Conservation (phyloP, 2,113 vertebrate genomes). For the Nesogale talazaci region DNA sequence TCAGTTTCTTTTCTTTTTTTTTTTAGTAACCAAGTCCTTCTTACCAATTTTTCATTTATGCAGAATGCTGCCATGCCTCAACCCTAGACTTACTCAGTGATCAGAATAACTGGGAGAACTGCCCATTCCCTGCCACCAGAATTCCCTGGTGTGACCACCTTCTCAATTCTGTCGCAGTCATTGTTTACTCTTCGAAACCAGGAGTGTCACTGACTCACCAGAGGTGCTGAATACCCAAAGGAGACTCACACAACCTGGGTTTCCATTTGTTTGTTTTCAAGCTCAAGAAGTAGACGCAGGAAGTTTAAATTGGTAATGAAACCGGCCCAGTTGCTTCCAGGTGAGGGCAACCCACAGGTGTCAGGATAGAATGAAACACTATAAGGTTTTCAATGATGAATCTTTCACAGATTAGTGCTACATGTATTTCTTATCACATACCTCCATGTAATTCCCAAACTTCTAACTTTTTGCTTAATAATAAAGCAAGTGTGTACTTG, state of each 20-base stretch:
- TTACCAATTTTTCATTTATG: not conserved
- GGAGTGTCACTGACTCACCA: too few relatives aligned
- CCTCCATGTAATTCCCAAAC: not conserved
- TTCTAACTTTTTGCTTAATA: not conserved
- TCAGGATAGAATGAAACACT: not conserved
- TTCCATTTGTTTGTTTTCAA: not conserved
- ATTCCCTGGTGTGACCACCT: not conserved
- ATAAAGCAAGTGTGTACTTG: not conserved
- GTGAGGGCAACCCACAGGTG: not conserved
- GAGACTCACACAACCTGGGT: not conserved
- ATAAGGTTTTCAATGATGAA: not conserved
- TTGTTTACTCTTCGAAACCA: not conserved
- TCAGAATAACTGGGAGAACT: not conserved
- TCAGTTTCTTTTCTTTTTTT: not conserved
- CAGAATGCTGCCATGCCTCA: not conserved
- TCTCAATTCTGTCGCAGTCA: not conserved
- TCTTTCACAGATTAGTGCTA: not conserved
- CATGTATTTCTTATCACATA: not conserved
- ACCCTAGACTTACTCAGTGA: not conserved
- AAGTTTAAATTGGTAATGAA: not conserved
- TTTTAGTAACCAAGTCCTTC: not conserved
- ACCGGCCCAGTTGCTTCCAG: not conserved
- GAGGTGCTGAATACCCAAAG: not conserved
- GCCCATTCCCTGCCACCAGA: not conserved
- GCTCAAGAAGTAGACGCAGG: not conserved